A percentile compares a stretch with the other conserved stretches of the same genome.
Evolutionary conservation across 2,888 invertebrate genomes (phyloP).

Genomic region (Graphium colonna): DNA sequence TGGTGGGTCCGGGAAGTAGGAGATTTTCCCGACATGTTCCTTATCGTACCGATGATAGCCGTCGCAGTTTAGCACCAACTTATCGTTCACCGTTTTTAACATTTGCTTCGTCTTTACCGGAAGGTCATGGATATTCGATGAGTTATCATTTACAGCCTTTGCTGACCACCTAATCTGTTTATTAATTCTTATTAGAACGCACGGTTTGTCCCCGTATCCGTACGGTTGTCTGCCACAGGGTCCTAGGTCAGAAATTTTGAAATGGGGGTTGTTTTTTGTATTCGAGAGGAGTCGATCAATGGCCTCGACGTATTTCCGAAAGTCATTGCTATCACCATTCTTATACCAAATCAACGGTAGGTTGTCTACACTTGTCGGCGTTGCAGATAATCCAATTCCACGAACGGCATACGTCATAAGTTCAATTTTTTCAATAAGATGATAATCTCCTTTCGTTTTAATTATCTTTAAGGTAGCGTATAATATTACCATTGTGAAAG

Average conservation of each 20-base stretch:
- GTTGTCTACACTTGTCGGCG: constrained; percentile 47
- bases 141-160: constrained; percentile 44
- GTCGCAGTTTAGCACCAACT: constrained; percentile 56
- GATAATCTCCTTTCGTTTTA: constrained; percentile 36
- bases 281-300: constrained; percentile 45
- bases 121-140: constrained; percentile 34
- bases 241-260: constrained; percentile 40
- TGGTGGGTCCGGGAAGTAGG: constrained; percentile 64
- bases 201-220: constrained; percentile 61
- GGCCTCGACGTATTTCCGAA: constrained; percentile 51
- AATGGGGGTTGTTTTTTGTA: constrained; percentile 40
- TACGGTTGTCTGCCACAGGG: constrained; percentile 59
- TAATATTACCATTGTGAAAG: constrained; percentile 51
- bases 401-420: constrained; percentile 43
- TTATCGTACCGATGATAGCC: constrained; percentile 59
- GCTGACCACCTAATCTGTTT: constrained; percentile 57
- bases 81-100: constrained; percentile 43
- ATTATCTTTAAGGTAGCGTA: constrained; percentile 45
- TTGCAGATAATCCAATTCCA: constrained; percentile 57
- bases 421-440: constrained; percentile 33
- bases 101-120: constrained; percentile 50
- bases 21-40: constrained; percentile 58
- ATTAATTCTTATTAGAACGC: constrained; percentile 61
- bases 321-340: constrained; percentile 40
- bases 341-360: constrained; percentile 60